Conservation (phyloP, 2,888 invertebrate species). For the Lacanobia wlatinum region DNA sequence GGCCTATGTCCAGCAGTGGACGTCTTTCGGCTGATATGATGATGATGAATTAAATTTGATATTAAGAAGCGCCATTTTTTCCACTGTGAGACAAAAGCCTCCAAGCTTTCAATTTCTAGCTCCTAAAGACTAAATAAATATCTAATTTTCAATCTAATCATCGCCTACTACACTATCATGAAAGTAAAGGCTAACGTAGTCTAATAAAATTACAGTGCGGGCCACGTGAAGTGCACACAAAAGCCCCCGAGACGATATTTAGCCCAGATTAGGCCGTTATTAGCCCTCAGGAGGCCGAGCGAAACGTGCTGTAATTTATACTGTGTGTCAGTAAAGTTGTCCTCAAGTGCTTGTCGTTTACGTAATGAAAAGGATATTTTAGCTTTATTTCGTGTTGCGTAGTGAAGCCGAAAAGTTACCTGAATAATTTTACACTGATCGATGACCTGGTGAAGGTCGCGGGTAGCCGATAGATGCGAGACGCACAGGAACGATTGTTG, state of each 20-base stretch:
- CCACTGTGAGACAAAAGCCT: not conserved
- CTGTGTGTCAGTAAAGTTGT: constrained; percentile 9
- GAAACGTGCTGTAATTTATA: constrained; percentile 32
- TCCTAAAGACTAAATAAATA: not conserved
- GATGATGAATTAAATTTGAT: too few relatives aligned
- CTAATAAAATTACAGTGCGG: constrained; percentile 49
- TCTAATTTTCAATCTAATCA: not conserved
- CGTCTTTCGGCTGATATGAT: too few relatives aligned
- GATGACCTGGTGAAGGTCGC: too few relatives aligned
- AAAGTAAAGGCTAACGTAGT: constrained; percentile 1
- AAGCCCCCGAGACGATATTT: constrained; percentile 46
- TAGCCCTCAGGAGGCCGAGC: constrained; percentile 21
- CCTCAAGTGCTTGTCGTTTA: constrained; percentile 23
- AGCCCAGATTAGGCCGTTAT: constrained; percentile 36
- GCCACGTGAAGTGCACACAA: constrained; percentile 45
- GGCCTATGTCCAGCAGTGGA: too few relatives aligned
- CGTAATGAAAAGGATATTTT: constrained; percentile 9
- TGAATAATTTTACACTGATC: not conserved
- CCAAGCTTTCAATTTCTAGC: not conserved
- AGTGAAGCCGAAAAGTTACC: not conserved
- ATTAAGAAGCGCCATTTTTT: not conserved
- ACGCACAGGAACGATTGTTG: too few relatives aligned
- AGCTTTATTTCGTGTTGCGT: not conserved
- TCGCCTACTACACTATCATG: constrained; percentile 29
- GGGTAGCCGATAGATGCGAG: too few relatives aligned